Evolutionary conservation across 2,797 vertebrate species (phyloP), one percentile per base, ranked within the genome.

Genomic region (Hyperoplus lanceolatus): DNA sequence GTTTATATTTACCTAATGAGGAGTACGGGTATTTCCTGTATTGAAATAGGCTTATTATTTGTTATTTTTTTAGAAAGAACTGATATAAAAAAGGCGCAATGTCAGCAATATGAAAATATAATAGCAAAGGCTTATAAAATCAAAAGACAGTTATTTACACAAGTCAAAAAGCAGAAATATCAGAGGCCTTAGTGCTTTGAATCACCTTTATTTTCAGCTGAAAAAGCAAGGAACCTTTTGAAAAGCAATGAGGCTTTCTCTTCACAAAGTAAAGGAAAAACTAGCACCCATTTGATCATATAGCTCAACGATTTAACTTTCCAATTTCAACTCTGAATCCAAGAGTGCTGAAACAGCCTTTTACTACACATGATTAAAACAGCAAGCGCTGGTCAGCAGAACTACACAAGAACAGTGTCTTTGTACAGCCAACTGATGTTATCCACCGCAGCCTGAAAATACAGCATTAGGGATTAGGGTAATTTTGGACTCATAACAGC

Each of bases 371-470:
- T 49, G 4, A 18, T 60, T 73, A 53, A 65, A 78, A 71, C 15
- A 65, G 48, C 14, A 72, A 21, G 12, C 9, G 41, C 8, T 64
- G 21, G 43, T 77, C 38, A 61, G 48, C 67, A 82, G 9, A 82
- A 36, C 56, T 61, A 38, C 62, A 55, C 65, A 65, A 15, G 10
- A 78, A 56, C 43, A 18, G 29, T 55, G 39, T 54, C 21, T 69
- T 2, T 59, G n/a, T 45, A 39, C 16, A 62, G 70, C 21, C 13
- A 55, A 41, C 42, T 58, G 70, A 48, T 43, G 49, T 69, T 36
- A 54, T 70, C 41, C 3, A 21, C 10, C 1, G 7, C 10, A 29
- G 14, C 39, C 16, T 54, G 16, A 29, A 42, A 71, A 60, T 21
- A 73, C 41, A 43, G 16, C 43, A 15, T 29, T n/a, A n/a, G n/a